phyloP scores from a whole-genome alignment of 2,888 invertebrate genomes.

The Amblyteles armatorius region DNA sequence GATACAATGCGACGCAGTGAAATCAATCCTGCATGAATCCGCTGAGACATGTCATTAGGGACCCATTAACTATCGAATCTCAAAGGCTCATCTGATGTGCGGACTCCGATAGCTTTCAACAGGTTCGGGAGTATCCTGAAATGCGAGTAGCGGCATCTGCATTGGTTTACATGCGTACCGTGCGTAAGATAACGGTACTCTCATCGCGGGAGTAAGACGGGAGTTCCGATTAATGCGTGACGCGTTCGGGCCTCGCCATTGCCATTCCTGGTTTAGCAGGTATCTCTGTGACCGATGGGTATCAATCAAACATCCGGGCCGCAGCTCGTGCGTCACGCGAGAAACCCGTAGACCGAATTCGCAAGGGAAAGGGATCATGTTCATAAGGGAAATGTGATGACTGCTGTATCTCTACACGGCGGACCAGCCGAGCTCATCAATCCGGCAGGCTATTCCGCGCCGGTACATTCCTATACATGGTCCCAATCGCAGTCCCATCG shows the following conservation, averaged over 20 bases:
- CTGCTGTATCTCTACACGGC: background rate
- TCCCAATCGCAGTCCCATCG: constrained; percentile 15
- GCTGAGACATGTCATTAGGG: background rate
- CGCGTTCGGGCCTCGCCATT: background rate
- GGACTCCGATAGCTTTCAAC: background rate
- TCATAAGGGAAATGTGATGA: constrained; percentile 29
- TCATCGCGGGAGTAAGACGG: background rate
- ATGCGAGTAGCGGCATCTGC: background rate
- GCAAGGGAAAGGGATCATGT: constrained; percentile 12
- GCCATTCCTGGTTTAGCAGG: background rate
- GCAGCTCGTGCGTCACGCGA: background rate
- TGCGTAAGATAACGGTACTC: background rate
- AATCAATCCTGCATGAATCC: background rate
- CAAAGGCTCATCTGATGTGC: background rate
- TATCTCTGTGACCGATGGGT: background rate
- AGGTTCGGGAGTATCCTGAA: background rate
- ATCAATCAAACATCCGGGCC: background rate
- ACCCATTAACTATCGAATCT: no score
- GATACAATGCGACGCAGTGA: background rate
- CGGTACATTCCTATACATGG: background rate
- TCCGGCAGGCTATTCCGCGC: constrained; percentile 9
- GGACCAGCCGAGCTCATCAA: constrained; percentile 24
- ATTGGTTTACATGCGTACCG: background rate
- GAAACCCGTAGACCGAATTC: background rate
- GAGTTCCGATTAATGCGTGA: background rate